phyloP scores from a whole-genome alignment of 2,797 vertebrate genomes.

The Spatula versicolor region DNA sequence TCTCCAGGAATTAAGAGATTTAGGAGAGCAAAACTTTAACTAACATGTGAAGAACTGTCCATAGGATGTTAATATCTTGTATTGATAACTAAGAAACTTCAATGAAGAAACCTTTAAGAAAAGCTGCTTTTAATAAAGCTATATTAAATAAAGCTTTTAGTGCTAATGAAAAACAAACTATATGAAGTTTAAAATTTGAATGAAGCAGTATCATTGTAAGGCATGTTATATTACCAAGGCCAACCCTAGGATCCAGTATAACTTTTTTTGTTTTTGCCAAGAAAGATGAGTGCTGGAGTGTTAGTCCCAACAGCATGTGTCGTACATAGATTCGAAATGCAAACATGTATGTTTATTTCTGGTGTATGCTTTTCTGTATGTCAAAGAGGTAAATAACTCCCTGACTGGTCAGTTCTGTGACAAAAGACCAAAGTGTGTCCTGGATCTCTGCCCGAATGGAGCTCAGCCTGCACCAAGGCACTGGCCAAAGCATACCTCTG shows the following conservation, averaged over 20 bases:
- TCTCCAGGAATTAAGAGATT: not conserved
- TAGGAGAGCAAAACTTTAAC: not conserved
- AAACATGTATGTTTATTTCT: not conserved
- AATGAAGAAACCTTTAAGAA: not conserved
- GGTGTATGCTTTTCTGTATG: not conserved
- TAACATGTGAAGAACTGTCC: not conserved
- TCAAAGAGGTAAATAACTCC: not conserved
- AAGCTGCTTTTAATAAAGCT: not conserved
- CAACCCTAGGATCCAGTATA: not conserved
- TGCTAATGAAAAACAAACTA: not conserved
- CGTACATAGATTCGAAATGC: not conserved
- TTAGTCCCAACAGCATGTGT: not conserved
- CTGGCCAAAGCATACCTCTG: not conserved
- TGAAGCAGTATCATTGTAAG: not conserved
- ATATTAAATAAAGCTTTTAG: not conserved
- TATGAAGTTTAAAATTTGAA: not conserved
- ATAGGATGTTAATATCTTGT: fast-evolving
- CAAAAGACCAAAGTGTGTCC: fast-evolving
- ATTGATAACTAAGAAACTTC: not conserved
- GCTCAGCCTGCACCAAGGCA: not conserved
- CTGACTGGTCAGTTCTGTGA: not conserved
- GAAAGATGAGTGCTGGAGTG: not conserved
- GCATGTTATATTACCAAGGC: not conserved
- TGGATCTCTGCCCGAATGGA: not conserved
- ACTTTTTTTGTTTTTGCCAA: not conserved